Base-by-base conservation (phyloP, 2,113 vertebrate genomes). In the Hippocampus mohnikei region DNA sequence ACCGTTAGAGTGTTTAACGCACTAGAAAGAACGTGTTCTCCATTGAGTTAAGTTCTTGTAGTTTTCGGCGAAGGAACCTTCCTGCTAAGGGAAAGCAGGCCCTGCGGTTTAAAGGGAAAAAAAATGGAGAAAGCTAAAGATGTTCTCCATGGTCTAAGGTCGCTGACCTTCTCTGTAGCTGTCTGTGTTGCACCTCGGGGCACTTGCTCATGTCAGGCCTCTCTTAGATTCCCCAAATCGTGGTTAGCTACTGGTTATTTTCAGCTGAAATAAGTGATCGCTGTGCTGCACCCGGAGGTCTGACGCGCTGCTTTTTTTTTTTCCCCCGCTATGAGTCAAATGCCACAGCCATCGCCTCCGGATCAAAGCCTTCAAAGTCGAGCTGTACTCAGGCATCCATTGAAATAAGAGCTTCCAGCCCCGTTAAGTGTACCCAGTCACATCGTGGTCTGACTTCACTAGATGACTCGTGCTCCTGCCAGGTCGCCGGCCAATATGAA, bases 331-430 rank as follows among this genome's bases (percentile, higher is more conserved):
- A 89, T 84, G 88, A 92, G 92, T 92, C 91, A 93, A 92, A 92
- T 92, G 90, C 91, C 88, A 93, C 83, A 89, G 88, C 58, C 89
- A 88, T 91, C 81, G 89, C 91, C 89, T 89, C 84, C 66, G 86
- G 91, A 91, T 93, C 91, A 92, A 92, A 91, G 90, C 86, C 87
- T 91, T 91, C 89, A 91, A 91, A 92, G 92, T 92, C 88, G 88
- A 91, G 85, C 89, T 91, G 87, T 88, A 89, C 88, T 91, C 91
- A 90, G 89, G 88, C 89, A 79, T 86, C 90, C 83, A 88, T 92
- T 92, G 91, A 92, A 93, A 93, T 90, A 80, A 88, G 91, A 92
- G 88, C 91, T 89, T 79, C 76, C 62, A 85, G 87, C 85, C 82
- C 69, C 77, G 85, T 66, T 84, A 84, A 88, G 89, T 87, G 88